These are phyloP conservation scores for Sphaerodactylus townsendi DNA, from an alignment of 2,113 vertebrate genomes.

Conservation along the genomic window DNA sequence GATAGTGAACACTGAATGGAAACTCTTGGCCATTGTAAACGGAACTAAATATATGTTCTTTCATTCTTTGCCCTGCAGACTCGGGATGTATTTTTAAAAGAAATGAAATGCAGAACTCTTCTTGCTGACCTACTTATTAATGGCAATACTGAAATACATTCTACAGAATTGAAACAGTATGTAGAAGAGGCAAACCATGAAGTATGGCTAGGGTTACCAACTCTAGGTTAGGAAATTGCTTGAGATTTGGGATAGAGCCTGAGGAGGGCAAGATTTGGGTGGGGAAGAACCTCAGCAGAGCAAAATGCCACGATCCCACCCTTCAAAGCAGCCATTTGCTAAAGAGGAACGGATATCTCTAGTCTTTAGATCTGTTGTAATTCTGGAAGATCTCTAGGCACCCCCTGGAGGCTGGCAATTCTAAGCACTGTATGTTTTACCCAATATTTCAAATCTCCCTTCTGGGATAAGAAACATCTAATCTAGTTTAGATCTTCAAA, in stretches of 20 bases:
- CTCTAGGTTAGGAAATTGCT: too few species aligned
- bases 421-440: neutral
- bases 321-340: too few species aligned
- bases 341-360: too few species aligned
- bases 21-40: neutral
- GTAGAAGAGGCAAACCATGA: neutral
- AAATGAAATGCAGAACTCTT: neutral
- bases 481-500: neutral
- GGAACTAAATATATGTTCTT: neutral
- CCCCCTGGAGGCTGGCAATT: too few species aligned
- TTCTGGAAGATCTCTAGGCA: too few species aligned
- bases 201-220: neutral
- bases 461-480: neutral
- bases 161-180: neutral
- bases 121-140: neutral
- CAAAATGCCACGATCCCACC: too few species aligned
- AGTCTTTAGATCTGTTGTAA: too few species aligned
- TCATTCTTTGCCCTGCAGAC: neutral
- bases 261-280: too few species aligned
- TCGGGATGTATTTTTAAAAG: neutral
- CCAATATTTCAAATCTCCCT: neutral
- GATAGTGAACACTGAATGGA: neutral
- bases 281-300: too few species aligned
- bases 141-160: neutral
- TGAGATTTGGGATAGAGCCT: too few species aligned